phyloP scores from a whole-genome alignment of 2,888 invertebrate species.

The Fragum sueziense region DNA sequence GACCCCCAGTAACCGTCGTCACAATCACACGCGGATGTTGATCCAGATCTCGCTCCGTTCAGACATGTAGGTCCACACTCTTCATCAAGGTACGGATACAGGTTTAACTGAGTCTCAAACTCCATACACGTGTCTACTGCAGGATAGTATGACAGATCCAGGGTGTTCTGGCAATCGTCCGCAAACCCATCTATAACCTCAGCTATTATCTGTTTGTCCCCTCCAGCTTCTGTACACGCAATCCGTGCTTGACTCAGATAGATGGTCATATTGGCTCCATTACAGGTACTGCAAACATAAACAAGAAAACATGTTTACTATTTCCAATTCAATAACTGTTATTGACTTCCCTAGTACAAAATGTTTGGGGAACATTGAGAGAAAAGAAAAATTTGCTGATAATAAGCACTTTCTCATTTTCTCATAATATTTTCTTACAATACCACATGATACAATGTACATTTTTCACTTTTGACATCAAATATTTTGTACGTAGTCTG shows the following conservation, averaged over 20 bases:
- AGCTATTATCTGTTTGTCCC: constrained; percentile 41
- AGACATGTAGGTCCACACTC: constrained; percentile 55
- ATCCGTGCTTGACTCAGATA: too few relatives aligned
- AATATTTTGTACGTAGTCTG: too few relatives aligned
- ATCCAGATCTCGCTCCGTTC: constrained; percentile 50
- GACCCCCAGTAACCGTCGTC: constrained; percentile 64
- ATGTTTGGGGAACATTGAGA: neutral
- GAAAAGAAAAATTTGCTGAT: neutral
- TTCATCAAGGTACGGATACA: constrained; percentile 49
- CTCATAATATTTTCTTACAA: neutral
- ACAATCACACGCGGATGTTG: constrained; percentile 57
- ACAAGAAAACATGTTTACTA: too few relatives aligned
- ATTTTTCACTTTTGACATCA: too few relatives aligned
- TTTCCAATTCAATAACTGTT: too few relatives aligned
- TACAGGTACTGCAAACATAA: too few relatives aligned
- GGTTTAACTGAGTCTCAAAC: constrained; percentile 46
- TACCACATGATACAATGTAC: too few relatives aligned
- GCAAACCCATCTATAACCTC: constrained; percentile 58
- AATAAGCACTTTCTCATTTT: neutral
- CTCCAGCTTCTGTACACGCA: constrained; percentile 53
- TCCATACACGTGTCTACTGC: constrained; percentile 62
- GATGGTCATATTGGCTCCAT: too few relatives aligned
- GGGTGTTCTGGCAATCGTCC: constrained; percentile 61
- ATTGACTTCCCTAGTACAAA: neutral
- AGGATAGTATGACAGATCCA: constrained; percentile 58